Base-by-base conservation (phyloP, 2,113 vertebrate species). In the Thalassarche chlororhynchos region DNA sequence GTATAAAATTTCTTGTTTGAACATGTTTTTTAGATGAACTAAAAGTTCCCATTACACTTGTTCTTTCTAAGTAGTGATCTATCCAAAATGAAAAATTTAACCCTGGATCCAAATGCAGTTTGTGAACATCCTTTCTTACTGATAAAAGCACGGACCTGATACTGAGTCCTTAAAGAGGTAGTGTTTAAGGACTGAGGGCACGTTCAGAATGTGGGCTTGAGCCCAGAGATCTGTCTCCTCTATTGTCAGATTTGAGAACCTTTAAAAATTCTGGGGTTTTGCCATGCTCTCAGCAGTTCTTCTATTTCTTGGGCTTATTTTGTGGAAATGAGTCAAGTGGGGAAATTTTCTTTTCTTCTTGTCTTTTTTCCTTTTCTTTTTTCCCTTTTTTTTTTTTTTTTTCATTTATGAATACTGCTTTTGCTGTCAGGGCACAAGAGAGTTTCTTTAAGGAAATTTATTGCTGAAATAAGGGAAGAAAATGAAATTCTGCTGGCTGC, bases 391-490 rank as follows among this genome's bases (percentile, higher is more conserved):
- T 8, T 40, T 32, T 12, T 31, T 14, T 13, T 60, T 54, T 26
- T 20, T 1, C 14, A 46, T 66, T 85, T 77, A 42, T 68, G 29
- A 86, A 68, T 71, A 76, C 49, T 68, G 25, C 66, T 87, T 79
- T 69, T 91, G 49, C 64, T 85, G 54, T 80, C 20, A 40, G 34
- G 54, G 29, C 36, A 80, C 66, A 84, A 65, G 58, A 86, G 89
- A 87, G 29, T 90, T 95, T 78, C 69, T 84, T 72, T 72, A 85
- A 93, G 78, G 58, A 85, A 91, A 94, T 96, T 95, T 97, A 95
- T 93, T 95, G 86, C 84, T 93, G 93, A 96, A 97, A 94, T 89
- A 93, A 93, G 44, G 75, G 17, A 93, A 90, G 89, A 96, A 97
- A 97, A 96, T 96, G 51, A 91, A 93, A 95, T 90, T 96, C 89